phyloP scores from a whole-genome alignment of 2,888 invertebrate species.

The Drosophila dives region DNA sequence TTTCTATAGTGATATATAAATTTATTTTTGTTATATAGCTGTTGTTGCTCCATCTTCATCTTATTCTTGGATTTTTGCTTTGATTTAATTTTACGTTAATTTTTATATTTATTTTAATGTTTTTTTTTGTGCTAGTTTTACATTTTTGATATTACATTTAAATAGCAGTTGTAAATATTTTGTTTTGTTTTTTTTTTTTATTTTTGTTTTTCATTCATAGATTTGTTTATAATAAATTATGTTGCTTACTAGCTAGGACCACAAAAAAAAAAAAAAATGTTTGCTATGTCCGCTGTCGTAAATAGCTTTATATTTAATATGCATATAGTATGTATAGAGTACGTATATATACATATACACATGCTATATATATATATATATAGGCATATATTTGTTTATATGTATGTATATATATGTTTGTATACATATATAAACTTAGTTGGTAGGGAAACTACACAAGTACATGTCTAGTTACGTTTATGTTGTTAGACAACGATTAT shows the following conservation, averaged over 20 bases:
- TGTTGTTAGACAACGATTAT: conserved; percentile 80
- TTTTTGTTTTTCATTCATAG: conserved; percentile 44
- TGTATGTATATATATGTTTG: not conserved
- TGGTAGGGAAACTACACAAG: conserved; percentile 72
- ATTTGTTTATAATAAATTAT: conserved; percentile 75
- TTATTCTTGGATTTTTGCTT: conserved; percentile 19
- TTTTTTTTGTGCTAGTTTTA: conserved; percentile 56
- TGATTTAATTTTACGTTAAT: conserved; percentile 9
- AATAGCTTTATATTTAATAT: conserved; percentile 54
- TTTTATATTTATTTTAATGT: conserved; percentile 15
- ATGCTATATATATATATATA: not conserved
- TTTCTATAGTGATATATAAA: conserved; percentile 48
- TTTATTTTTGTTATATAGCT: conserved; percentile 62
- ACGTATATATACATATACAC: conserved; percentile 27
- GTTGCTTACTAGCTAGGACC: conserved; percentile 74
- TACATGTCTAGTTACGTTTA: conserved; percentile 78
- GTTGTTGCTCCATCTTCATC: conserved; percentile 25
- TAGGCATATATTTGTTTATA: conserved; percentile 4
- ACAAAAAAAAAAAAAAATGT: conserved; percentile 75
- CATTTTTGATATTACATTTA: conserved; percentile 75
- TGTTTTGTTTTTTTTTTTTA: conserved; percentile 25
- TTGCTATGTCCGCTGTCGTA: conserved; percentile 66
- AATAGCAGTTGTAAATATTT: conserved; percentile 59
- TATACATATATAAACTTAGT: conserved; percentile 55
- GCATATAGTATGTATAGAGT: conserved; percentile 7